phyloP scores from a whole-genome alignment of 2,797 vertebrate genomes.

The Epinephelus awoara region DNA sequence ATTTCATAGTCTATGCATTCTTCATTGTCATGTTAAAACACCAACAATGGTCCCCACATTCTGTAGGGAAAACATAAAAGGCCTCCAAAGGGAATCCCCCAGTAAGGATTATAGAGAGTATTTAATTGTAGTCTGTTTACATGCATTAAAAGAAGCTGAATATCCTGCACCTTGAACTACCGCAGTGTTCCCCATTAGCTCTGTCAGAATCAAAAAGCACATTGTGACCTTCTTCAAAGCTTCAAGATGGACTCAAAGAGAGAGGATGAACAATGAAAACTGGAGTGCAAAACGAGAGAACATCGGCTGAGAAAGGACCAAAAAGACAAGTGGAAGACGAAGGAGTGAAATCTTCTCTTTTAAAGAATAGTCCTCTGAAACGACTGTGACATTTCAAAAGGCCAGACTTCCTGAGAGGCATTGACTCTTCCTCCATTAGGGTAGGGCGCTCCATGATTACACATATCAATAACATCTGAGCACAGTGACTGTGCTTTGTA shows the following conservation, averaged over 20 bases:
- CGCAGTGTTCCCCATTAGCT: conserved; percentile 33
- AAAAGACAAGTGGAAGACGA: conserved; percentile 65
- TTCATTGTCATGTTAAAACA: neutral
- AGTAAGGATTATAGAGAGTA: neutral
- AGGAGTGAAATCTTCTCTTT: conserved; percentile 68
- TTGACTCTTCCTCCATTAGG: conserved; percentile 76
- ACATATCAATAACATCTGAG: conserved; percentile 80
- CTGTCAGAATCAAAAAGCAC: conserved; percentile 54
- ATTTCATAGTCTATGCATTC: too few species aligned
- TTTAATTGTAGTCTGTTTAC: conserved; percentile 6
- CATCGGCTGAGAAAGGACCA: conserved; percentile 39
- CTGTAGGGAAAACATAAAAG: conserved; percentile 1
- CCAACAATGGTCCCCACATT: neutral
- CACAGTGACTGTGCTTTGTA: conserved; percentile 52
- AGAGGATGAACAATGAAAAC: conserved; percentile 54
- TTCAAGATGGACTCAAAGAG: conserved; percentile 44
- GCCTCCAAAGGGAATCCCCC: conserved; percentile 1
- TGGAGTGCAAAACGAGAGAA: conserved; percentile 44
- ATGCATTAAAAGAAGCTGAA: conserved; percentile 19
- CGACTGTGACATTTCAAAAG: conserved; percentile 83
- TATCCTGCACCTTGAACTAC: conserved; percentile 28
- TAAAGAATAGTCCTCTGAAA: conserved; percentile 75
- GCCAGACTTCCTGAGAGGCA: conserved; percentile 82
- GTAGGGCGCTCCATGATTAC: conserved; percentile 69
- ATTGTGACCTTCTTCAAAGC: conserved; percentile 59